Conservation (phyloP, 2,797 vertebrate species). For the Dipus sagitta region DNA sequence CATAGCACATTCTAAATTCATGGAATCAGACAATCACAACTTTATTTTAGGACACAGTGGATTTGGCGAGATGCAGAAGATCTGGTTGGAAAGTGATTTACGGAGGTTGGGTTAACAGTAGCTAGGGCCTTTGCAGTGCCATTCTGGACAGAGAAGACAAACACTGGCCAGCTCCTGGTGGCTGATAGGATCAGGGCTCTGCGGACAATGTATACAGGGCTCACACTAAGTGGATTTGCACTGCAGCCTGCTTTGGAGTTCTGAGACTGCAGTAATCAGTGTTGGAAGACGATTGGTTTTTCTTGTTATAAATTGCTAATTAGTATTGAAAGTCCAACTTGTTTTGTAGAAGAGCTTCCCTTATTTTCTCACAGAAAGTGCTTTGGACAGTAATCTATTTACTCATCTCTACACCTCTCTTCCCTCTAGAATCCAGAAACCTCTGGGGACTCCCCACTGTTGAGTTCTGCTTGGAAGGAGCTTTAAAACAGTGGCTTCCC, state of each 20-base stretch:
- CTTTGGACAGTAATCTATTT: slow-evolving; percentile 72
- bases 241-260: slow-evolving; percentile 41
- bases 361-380: slow-evolving; percentile 70
- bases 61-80: neutral
- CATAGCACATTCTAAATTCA: neutral
- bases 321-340: slow-evolving; percentile 66
- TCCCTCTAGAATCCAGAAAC: slow-evolving; percentile 76
- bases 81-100: neutral
- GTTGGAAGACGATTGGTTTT: slow-evolving; percentile 63
- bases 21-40: neutral
- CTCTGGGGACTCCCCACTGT: slow-evolving; percentile 84
- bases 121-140: neutral
- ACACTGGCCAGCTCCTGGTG: neutral
- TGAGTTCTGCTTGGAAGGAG: slow-evolving; percentile 84
- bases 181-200: slow-evolving; percentile 44
- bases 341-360: slow-evolving; percentile 23
- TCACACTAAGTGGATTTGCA: slow-evolving; percentile 66
- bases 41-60: neutral
- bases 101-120: neutral
- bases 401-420: slow-evolving; percentile 67
- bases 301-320: slow-evolving; percentile 70
- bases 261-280: slow-evolving; percentile 60
- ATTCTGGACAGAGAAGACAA: neutral
- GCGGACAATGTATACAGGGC: neutral
- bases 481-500: slow-evolving; percentile 88